Conservation (phyloP, 2,888 invertebrate species). For the Pediacus dermestoides region DNA sequence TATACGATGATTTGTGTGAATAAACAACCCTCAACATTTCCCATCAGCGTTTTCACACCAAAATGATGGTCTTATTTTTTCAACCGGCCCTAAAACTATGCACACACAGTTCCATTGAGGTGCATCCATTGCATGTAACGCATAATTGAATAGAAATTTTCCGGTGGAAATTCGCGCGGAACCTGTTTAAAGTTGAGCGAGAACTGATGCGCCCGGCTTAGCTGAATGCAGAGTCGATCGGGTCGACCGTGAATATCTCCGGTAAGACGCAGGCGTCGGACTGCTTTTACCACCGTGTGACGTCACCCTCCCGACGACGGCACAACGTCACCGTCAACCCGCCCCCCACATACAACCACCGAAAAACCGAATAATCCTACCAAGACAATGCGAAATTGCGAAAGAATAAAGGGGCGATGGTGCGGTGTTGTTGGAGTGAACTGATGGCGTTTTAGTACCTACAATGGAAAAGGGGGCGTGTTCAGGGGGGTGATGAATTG, state of each 20-base stretch:
- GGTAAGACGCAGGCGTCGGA: conserved; percentile 39
- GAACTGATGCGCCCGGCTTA: conserved; percentile 38
- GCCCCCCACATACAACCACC: conserved; percentile 5
- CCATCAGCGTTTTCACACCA: too few species aligned
- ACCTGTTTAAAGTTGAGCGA: conserved; percentile 20
- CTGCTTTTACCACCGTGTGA: conserved; percentile 30
- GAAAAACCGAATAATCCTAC: neutral
- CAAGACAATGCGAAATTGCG: conserved; percentile 3
- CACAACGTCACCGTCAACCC: conserved; percentile 36
- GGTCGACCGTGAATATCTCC: conserved; percentile 41
- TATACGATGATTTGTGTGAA: too few species aligned
- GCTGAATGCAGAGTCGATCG: conserved; percentile 41
- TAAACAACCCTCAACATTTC: too few species aligned
- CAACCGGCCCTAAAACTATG: too few species aligned
- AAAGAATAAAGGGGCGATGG: neutral
- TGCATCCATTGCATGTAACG: conserved; percentile 18
- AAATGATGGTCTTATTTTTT: too few species aligned
- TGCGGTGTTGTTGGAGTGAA: neutral
- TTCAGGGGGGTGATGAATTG: too few species aligned
- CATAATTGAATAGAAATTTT: conserved; percentile 24
- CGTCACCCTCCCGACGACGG: conserved; percentile 30
- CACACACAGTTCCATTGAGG: conserved; percentile 10
- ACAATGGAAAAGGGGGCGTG: too few species aligned
- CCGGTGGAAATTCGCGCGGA: conserved; percentile 16
- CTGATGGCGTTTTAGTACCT: too few species aligned